These are phyloP conservation scores for Uromys caudimaculatus DNA, from an alignment of 2,797 vertebrate species.

Conservation along the genomic window DNA sequence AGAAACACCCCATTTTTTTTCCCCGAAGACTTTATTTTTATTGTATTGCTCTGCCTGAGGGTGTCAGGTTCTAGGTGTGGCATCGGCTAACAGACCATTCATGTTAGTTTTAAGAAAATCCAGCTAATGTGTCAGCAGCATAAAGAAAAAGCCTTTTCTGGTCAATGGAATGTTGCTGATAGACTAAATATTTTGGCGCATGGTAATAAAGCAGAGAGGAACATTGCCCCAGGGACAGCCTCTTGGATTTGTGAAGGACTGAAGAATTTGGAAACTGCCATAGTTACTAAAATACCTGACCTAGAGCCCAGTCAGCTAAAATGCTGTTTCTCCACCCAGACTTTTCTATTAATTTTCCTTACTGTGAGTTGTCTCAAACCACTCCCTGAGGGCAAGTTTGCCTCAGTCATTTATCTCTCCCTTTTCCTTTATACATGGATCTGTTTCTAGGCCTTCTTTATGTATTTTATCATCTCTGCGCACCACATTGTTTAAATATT, in stretches of 20 bases:
- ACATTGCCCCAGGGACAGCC: constrained; percentile 1
- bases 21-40: not conserved
- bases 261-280: constrained; percentile 39
- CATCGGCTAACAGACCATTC: not conserved
- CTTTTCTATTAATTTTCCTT: constrained; percentile 49
- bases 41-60: not conserved
- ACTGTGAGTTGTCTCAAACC: not conserved
- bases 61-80: not conserved
- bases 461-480: not conserved
- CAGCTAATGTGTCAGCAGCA: not conserved
- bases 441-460: not conserved
- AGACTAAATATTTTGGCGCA: constrained; percentile 22
- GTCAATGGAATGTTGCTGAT: not conserved
- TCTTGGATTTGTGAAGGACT: constrained; percentile 33
- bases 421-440: not conserved
- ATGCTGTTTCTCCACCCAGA: not conserved
- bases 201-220: constrained; percentile 29
- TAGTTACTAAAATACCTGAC: constrained; percentile 44
- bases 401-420: not conserved
- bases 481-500: not conserved
- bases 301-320: not conserved
- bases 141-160: constrained; percentile 38
- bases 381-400: not conserved
- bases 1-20: not conserved
- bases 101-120: not conserved